Base-by-base conservation (phyloP, 2,113 vertebrate species). In the Entosphenus tridentatus region DNA sequence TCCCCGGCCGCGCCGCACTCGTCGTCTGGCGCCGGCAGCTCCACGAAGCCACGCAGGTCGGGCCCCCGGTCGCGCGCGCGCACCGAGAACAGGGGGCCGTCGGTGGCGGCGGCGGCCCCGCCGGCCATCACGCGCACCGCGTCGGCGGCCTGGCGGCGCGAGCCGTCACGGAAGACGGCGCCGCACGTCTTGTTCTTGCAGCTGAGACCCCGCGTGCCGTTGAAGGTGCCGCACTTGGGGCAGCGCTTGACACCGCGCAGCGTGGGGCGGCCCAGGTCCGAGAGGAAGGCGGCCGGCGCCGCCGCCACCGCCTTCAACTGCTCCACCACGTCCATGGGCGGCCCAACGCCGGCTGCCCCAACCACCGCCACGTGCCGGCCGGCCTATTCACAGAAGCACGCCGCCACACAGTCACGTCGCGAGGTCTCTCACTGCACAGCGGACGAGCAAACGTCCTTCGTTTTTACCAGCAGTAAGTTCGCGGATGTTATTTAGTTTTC, bases 121-220 rank as follows among this genome's bases (percentile, higher is more conserved):
- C 86, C 84, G 0, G 81, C 85, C 57, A 90, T 75, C 70, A 95
- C 74, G 8, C 76, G 83, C 72, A 95, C 85, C 39, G 84, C 89
- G 55, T 87, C 82, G 1, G 78, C 56, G 0, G 73, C 21, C 18
- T 77, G 78, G n/a, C 81, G 81, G 56, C 80, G 76, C 0, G 76
- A 14, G 2, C 83, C 83, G 0, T 78, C 81, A 2, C 87, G 79
- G 75, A 96, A 88, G 12, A 88, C 78, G 1, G 85, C 76, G 2
- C 88, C 88, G 0, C 90, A 95, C 0, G 75, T 85, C 74, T 88
- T 86, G 81, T 93, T 96, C 79, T 96, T 95, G 80, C 90, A 96
- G 80, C 88, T 88, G 57, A 95, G 80, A 2, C 90, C 89, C 0
- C 89, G 82, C 11, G 87, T 95, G 73, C 90, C 89, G 0, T 95